Evolutionary conservation across 2,888 invertebrate genomes (phyloP).

Genomic region (Metellina segmentata): DNA sequence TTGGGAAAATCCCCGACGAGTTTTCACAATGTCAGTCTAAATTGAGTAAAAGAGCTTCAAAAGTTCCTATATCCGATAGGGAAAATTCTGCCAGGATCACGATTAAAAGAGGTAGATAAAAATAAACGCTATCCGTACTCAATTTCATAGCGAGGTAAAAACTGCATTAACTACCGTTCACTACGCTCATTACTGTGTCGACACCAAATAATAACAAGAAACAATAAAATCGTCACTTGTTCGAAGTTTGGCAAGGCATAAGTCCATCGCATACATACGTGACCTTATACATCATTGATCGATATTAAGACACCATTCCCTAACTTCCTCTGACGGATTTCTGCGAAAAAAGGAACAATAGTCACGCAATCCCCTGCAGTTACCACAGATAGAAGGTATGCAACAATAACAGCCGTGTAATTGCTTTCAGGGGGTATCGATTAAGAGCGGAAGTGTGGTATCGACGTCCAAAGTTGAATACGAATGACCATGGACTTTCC

Average conservation of each 20-base stretch:
- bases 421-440: not conserved
- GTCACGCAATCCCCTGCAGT: not conserved
- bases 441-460: not conserved
- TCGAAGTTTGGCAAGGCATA: too few relatives aligned
- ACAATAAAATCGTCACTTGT: too few relatives aligned
- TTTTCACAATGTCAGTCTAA: not conserved
- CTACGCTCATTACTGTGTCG: too few relatives aligned
- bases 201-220: too few relatives aligned
- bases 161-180: too few relatives aligned
- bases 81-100: too few relatives aligned
- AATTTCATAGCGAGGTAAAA: too few relatives aligned
- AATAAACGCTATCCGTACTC: too few relatives aligned
- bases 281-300: not conserved
- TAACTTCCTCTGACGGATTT: not conserved
- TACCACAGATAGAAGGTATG: not conserved
- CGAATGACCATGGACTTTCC: not conserved
- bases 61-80: constrained; percentile 30
- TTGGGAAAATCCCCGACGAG: too few relatives aligned
- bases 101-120: too few relatives aligned
- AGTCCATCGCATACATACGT: not conserved
- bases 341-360: not conserved
- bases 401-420: not conserved
- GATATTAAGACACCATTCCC: not conserved
- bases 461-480: not conserved
- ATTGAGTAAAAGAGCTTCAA: constrained; percentile 21